Evolutionary conservation across 1,140 invertebrate genomes (phyloP).

Genomic region (Apis dorsata): DNA sequence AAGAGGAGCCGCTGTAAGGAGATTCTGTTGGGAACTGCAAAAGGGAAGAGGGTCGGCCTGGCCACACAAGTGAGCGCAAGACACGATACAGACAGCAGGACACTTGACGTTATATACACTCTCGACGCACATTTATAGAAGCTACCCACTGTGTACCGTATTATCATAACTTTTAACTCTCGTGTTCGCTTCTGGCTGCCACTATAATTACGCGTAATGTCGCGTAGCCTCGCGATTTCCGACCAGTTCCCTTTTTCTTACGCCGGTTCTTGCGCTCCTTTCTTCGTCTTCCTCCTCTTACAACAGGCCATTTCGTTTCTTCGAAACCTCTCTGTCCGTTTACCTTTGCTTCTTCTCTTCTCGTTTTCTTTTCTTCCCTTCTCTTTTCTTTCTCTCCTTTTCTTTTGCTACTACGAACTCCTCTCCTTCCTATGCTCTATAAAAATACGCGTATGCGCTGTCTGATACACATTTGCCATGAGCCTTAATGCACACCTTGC

Average conservation of each 20-base stretch:
- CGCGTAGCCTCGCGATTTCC: conserved; percentile 40
- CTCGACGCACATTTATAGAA: conserved; percentile 23
- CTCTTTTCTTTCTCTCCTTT: conserved; percentile 14
- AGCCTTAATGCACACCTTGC: conserved; percentile 58
- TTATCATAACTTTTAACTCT: conserved; percentile 69
- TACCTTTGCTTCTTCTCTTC: neutral
- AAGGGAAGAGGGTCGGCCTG: conserved; percentile 4
- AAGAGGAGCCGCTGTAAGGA: neutral
- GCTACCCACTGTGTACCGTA: conserved; percentile 45
- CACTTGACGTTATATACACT: conserved; percentile 39
- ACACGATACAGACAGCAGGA: conserved; percentile 14
- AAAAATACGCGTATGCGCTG: conserved; percentile 1
- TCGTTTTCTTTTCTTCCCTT: conserved; percentile 9
- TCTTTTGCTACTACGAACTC: neutral
- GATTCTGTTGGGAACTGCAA: conserved; percentile 15
- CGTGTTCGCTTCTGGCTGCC: conserved; percentile 62
- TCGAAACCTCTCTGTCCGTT: neutral
- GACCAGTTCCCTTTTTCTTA: neutral
- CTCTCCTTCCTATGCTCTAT: neutral
- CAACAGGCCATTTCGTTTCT: conserved; percentile 40
- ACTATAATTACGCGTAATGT: conserved; percentile 68
- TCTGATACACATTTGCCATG: conserved; percentile 35
- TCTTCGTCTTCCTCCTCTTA: conserved; percentile 37
- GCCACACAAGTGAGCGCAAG: neutral
- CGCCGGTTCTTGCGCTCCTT: conserved; percentile 1